Evolutionary conservation across 2,113 vertebrate species (phyloP).

Genomic region (Dicaeum eximium): DNA sequence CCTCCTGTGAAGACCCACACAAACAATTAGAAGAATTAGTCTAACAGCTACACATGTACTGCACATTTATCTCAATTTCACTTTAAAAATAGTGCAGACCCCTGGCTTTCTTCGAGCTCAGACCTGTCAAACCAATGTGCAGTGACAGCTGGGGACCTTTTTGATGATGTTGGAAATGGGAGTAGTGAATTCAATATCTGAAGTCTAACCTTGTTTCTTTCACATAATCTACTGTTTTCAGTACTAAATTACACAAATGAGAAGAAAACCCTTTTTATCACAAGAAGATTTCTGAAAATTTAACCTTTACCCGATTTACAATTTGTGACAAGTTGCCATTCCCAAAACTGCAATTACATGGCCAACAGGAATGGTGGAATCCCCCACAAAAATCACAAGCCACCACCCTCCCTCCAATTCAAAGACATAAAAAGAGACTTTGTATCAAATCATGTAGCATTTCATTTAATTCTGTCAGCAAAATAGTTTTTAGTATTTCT

Average conservation of each 20-base stretch:
- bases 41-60: not conserved
- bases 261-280: not conserved
- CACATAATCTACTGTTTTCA: not conserved
- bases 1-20: not conserved
- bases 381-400: not conserved
- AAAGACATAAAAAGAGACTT: not conserved
- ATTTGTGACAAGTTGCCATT: not conserved
- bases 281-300: not conserved
- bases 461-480: not conserved
- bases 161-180: not conserved
- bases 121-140: not conserved
- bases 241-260: not conserved
- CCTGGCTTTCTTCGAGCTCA: not conserved
- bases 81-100: not conserved
- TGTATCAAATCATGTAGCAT: not conserved
- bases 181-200: not conserved
- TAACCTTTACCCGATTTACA: not conserved
- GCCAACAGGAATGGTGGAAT: not conserved
- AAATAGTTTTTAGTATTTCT: not conserved
- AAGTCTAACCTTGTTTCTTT: not conserved
- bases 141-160: not conserved
- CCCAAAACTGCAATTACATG: not conserved
- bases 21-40: conserved; percentile 30
- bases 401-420: not conserved
- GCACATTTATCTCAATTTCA: conserved; percentile 20